phyloP scores from a whole-genome alignment of 1,140 invertebrate genomes.

The Drosophila prosaltans region DNA sequence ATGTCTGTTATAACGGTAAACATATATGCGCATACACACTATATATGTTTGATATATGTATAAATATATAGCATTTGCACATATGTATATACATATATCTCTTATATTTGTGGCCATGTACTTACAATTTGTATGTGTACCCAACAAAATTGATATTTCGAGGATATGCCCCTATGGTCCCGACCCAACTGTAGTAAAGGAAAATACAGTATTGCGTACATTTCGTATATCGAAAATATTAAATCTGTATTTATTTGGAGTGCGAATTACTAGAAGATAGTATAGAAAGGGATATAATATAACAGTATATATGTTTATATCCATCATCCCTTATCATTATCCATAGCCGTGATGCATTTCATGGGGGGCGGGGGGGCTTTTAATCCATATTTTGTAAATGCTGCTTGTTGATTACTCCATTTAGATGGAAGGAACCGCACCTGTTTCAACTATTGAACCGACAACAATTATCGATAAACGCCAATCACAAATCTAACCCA shows the following conservation, averaged over 20 bases:
- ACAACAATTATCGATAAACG: not conserved
- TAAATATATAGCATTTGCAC: not conserved
- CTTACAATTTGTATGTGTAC: conserved; percentile 16
- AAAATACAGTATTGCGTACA: conserved; percentile 29
- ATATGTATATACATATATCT: not conserved
- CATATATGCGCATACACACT: conserved; percentile 5
- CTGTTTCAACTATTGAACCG: not conserved
- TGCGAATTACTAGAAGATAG: no score
- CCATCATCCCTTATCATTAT: no score
- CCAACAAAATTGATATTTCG: conserved; percentile 58
- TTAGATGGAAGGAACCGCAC: conserved; percentile 16
- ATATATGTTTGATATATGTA: conserved; percentile 2
- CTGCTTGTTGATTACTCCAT: no score
- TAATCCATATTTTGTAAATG: no score
- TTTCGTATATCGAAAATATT: conserved; percentile 27
- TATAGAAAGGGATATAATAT: no score
- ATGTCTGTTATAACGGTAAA: conserved; percentile 48
- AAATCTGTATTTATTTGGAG: no score
- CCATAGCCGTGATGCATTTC: no score
- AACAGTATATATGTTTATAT: no score
- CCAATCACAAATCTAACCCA: not conserved
- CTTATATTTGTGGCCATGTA: conserved; percentile 4
- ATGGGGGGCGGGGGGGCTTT: no score
- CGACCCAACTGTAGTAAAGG: not conserved
- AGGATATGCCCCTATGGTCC: conserved; percentile 25